Evolutionary conservation across 2,113 vertebrate species (phyloP), one percentile per base, ranked within the genome.

Genomic region (Oxyura jamaicensis): DNA sequence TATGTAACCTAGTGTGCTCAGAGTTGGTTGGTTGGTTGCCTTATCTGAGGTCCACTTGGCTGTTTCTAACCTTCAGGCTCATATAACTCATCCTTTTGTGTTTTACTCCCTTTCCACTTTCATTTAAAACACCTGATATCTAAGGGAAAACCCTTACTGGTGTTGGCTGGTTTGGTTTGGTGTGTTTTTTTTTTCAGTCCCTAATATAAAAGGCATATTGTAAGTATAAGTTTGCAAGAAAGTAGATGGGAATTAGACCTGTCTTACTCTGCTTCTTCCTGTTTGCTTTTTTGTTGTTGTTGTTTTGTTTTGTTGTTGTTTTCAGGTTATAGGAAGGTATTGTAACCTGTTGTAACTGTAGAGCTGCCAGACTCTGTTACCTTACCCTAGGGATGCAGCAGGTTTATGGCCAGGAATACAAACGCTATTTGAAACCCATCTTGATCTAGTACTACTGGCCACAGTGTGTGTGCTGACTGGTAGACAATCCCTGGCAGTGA

Each of bases 181-280:
- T 31, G 33, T 12, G 22, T 23, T 20, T 21, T 74, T 66, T 55
- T 48, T 2, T 4, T 25, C 39, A 65, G 48, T 14, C 60, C 17
- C 12, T 69, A 36, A 17, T 50, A 89, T 11, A 90, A 95, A 91
- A 18, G 59, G 44, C 26, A 3, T 44, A 55, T 83, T 89, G 89
- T 96, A 72, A 22, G 33, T 62, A 56, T 71, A 48, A 78, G n/a
- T 48, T 90, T 80, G 65, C 83, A 81, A 42, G 52, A 72, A 67
- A 60, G 29, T 26, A 35, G 42, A 10, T 65, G 42, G 56, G 60
- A 72, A 48, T 33, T 78, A 65, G 46, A 60, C 55, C 23, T 59
- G 33, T 74, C 29, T 35, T 69, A 35, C 21, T 69, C 14, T 62
- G 28, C 42, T 78, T 33, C 18, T 88, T 56, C 13, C 46, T 58